phyloP scores from a whole-genome alignment of 2,888 invertebrate genomes.

The Melinaea menophilus region DNA sequence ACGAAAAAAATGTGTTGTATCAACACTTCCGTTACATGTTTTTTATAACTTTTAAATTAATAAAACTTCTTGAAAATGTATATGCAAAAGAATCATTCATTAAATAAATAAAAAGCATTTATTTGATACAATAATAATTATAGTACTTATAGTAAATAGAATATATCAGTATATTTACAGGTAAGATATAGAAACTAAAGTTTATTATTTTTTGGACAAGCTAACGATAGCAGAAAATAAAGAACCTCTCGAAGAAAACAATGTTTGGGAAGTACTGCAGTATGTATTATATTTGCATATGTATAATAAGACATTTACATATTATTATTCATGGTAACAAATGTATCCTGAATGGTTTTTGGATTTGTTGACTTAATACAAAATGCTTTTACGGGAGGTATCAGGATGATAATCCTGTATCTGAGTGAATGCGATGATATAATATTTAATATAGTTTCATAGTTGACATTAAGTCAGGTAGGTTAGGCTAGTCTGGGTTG shows the following conservation, averaged over 20 bases:
- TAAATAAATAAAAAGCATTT: no score
- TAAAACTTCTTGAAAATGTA: no score
- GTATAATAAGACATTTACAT: conserved; percentile 67
- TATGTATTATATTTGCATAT: conserved; percentile 14
- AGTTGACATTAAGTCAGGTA: background rate
- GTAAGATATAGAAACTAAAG: no score
- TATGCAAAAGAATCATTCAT: no score
- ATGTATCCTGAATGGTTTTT: conserved; percentile 70
- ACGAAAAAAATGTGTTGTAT: background rate
- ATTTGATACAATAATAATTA: no score
- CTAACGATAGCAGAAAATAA: no score
- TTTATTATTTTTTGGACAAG: no score
- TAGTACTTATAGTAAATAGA: no score
- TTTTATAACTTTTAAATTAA: background rate
- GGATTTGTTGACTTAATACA: conserved; percentile 75
- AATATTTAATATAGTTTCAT: background rate
- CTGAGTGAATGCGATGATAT: conserved; percentile 11
- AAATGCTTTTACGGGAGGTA: conserved; percentile 66
- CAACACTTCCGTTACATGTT: background rate
- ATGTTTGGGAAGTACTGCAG: background rate
- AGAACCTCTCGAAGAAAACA: no score
- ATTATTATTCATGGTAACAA: conserved; percentile 74
- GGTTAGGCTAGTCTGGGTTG: no score
- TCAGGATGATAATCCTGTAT: conserved; percentile 46
- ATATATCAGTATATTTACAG: no score